These are phyloP conservation scores for Mycalesis mineus DNA, from an alignment of 2,888 invertebrate genomes.

Conservation along the genomic window DNA sequence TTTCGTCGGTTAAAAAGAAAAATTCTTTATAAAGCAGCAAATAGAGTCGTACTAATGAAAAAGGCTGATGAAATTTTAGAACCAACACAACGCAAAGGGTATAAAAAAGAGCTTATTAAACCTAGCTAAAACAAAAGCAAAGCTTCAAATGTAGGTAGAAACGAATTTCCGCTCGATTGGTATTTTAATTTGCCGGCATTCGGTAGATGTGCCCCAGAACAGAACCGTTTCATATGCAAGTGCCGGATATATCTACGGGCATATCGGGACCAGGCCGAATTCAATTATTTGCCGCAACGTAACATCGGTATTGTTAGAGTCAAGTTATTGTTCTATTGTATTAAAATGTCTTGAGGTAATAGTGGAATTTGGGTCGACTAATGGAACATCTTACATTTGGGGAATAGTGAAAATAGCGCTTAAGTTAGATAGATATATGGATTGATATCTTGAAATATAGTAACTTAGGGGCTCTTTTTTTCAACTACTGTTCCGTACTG, in stretches of 20 bases:
- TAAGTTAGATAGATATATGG: background rate
- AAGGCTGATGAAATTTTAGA: background rate
- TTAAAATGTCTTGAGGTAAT: conserved; percentile 9
- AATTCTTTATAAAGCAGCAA: no score
- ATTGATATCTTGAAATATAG: background rate
- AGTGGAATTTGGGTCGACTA: conserved; percentile 1
- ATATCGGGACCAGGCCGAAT: conserved; percentile 38
- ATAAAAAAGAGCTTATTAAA: background rate
- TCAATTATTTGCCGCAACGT: conserved; percentile 58
- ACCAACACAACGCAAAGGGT: background rate
- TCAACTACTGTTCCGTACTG: no score
- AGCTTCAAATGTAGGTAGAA: conserved; percentile 32
- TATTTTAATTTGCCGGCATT: conserved; percentile 65
- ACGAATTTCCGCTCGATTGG: conserved; percentile 58
- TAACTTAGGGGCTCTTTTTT: background rate
- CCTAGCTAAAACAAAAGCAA: conserved; percentile 20
- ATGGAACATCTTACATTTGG: background rate
- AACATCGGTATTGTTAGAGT: conserved; percentile 37
- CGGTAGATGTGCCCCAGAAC: conserved; percentile 38
- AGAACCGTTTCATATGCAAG: conserved; percentile 47
- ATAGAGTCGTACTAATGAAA: no score
- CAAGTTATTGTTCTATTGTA: conserved; percentile 24
- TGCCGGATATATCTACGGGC: background rate
- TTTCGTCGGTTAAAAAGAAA: no score
- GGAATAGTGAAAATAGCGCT: background rate